Evolutionary conservation across 2,113 vertebrate species (phyloP).

Genomic region (Myotis lucifugus): DNA sequence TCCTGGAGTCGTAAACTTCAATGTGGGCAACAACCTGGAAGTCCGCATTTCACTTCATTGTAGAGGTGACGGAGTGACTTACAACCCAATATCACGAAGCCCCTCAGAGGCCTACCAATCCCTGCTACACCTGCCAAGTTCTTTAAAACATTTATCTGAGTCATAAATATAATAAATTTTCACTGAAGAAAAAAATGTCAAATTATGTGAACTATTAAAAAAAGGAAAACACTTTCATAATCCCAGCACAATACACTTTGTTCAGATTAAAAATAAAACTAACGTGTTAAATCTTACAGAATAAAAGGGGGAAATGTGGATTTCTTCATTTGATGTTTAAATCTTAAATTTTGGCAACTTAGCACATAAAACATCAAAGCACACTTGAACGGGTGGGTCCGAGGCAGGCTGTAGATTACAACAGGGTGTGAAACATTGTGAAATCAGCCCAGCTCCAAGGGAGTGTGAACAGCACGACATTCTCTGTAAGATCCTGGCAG

Average conservation of each 20-base stretch:
- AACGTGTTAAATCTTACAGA: not conserved
- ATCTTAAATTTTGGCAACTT: not conserved
- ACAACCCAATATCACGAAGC: not conserved
- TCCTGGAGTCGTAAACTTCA: not conserved
- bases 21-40: not conserved
- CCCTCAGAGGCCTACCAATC: not conserved
- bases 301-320: not conserved
- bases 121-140: not conserved
- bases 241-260: not conserved
- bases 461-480: not conserved
- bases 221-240: not conserved
- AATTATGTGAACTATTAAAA: not conserved
- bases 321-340: slow-evolving; percentile 34
- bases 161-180: not conserved
- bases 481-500: not conserved
- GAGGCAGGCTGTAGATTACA: not conserved
- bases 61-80: not conserved
- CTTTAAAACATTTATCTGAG: not conserved
- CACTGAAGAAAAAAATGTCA: not conserved
- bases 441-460: not conserved
- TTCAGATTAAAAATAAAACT: slow-evolving; percentile 10
- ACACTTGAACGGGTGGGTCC: not conserved
- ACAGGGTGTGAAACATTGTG: not conserved
- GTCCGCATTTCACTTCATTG: not conserved
- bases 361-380: not conserved